These are phyloP conservation scores for Hyperoplus lanceolatus DNA, from an alignment of 2,797 vertebrate species.

Conservation along the genomic window DNA sequence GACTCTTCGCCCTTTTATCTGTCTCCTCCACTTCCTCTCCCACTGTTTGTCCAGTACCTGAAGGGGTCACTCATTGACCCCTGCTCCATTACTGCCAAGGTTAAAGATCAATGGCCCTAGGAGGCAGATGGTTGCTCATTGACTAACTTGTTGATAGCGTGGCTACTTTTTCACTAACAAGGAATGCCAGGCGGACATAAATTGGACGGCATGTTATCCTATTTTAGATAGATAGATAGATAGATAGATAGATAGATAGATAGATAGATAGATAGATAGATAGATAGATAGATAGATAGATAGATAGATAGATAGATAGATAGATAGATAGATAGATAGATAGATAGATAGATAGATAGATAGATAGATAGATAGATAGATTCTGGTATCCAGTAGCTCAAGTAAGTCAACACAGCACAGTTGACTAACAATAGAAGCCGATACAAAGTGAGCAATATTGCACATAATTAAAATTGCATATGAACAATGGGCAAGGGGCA, in stretches of 20 bases:
- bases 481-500: background rate
- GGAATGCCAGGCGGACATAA: background rate
- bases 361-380: too few relatives aligned
- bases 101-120: constrained; percentile 61
- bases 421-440: too few relatives aligned
- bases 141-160: constrained; percentile 34
- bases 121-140: constrained; percentile 74
- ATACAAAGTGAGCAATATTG: too few relatives aligned
- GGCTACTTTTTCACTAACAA: constrained; percentile 52
- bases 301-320: too few relatives aligned
- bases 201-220: background rate
- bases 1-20: background rate
- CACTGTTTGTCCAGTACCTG: constrained; percentile 64
- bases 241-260: too few relatives aligned
- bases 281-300: too few relatives aligned
- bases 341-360: too few relatives aligned
- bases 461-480: background rate
- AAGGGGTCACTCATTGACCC: constrained; percentile 44
- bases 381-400: too few relatives aligned
- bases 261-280: too few relatives aligned
- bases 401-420: too few relatives aligned
- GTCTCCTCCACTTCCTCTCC: constrained; percentile 56
- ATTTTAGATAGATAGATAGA: too few relatives aligned
- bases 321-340: too few relatives aligned
- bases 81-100: constrained; percentile 35